Conservation (phyloP, 2,797 vertebrate species). For the Ispidina picta region DNA sequence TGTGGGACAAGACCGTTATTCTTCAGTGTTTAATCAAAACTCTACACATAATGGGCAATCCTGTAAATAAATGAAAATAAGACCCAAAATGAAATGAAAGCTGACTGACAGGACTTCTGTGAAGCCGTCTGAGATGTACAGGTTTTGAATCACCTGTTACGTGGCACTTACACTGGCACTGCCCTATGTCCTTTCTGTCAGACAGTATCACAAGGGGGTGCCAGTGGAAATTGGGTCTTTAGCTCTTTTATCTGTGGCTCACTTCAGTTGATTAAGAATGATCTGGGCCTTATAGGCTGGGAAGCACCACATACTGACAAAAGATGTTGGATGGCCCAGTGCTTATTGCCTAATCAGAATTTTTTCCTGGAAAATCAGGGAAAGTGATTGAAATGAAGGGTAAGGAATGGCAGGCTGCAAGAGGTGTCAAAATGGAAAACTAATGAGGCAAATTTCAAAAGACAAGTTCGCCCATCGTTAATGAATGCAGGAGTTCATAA, state of each 20-base stretch:
- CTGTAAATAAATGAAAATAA: constrained; percentile 41
- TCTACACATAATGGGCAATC: background rate
- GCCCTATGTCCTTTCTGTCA: background rate
- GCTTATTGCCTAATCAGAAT: background rate
- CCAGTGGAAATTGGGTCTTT: background rate
- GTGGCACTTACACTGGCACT: background rate
- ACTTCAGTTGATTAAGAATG: background rate
- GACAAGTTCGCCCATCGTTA: background rate
- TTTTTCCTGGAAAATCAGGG: background rate
- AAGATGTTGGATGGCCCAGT: background rate
- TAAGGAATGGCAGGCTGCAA: background rate
- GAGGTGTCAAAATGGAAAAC: background rate
- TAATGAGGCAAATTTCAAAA: background rate
- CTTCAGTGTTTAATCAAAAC: constrained; percentile 35
- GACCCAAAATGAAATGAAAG: background rate
- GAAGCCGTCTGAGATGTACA: background rate
- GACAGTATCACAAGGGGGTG: background rate
- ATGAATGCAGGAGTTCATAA: background rate
- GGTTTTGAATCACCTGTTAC: background rate
- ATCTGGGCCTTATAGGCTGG: background rate
- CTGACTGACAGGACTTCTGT: constrained; percentile 20
- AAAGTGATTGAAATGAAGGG: background rate
- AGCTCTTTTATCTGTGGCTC: background rate
- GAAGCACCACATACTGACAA: background rate
- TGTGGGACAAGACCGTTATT: background rate